These are phyloP conservation scores for Drosophila aldrichi DNA, from an alignment of 2,888 invertebrate genomes.

Conservation along the genomic window DNA sequence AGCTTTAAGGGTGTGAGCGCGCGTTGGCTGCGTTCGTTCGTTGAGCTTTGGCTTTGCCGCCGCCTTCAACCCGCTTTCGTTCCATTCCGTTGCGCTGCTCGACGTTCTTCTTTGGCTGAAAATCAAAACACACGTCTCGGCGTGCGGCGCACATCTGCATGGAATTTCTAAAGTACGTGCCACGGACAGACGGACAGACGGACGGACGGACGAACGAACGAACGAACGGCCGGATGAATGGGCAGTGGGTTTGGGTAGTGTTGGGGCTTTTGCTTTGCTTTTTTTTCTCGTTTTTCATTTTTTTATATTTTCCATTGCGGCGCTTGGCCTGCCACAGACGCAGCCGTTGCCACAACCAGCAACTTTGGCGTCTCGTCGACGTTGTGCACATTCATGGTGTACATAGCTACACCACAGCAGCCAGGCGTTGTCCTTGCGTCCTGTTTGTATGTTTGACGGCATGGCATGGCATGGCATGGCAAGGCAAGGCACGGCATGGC, in stretches of 20 bases:
- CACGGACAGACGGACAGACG: conserved; percentile 53
- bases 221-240: conserved; percentile 36
- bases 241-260: conserved; percentile 10
- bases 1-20: conserved; percentile 39
- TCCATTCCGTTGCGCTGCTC: conserved; percentile 54
- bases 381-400: conserved; percentile 70
- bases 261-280: conserved; percentile 25
- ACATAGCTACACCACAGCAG: conserved; percentile 69
- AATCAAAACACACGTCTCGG: conserved; percentile 82
- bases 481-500: not conserved
- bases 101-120: conserved; percentile 63
- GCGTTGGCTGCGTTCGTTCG: conserved; percentile 44
- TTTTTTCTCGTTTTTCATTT: conserved; percentile 5
- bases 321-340: conserved; percentile 52
- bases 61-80: conserved; percentile 32
- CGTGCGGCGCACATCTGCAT: conserved; percentile 80
- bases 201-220: conserved; percentile 55
- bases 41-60: conserved; percentile 61
- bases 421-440: conserved; percentile 39
- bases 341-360: conserved; percentile 71
- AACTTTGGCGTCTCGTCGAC: conserved; percentile 66
- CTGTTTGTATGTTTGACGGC: conserved; percentile 75
- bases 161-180: conserved; percentile 80
- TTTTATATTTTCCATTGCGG: conserved; percentile 40
- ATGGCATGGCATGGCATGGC: conserved; percentile 41